Evolutionary conservation across 2,888 invertebrate genomes (phyloP), one percentile per base, ranked within the genome.

Genomic region (Hesperia comma): DNA sequence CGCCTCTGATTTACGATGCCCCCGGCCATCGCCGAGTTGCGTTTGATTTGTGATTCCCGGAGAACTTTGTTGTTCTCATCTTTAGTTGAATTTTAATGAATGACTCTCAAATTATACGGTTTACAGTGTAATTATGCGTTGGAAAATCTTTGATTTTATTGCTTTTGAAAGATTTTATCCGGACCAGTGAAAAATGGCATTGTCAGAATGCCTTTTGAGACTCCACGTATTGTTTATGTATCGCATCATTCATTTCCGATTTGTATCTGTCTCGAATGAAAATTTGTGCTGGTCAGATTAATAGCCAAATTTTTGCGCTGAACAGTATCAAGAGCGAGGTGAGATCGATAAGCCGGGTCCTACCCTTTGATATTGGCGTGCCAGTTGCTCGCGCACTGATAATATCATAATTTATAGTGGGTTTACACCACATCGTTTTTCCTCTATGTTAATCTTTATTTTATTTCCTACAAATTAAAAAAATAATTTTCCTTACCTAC

Each of bases 41-140:
- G 72, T 85, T 87, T 90, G 91, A 91, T 92, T 91, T 92, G 90
- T 91, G 86, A 85, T 87, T 85, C 87, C 75, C 74, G 76, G 77
- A 79, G 79, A 83, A 84, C 82, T 83, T 81, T 81, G 84, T 84
- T 86, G 83, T 89, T 90, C 85, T 84, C 88, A 84, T 87, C 83
- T 89, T 89, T 86, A 88, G 88, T 90, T 91, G 89, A 89, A 88
- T 89, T 90, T 88, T 90, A 92, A 92, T 92, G 83, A 88, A 90
- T 90, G 84, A 84, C 84, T 87, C 79, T 78, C 76, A 88, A 90
- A 91, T 91, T 90, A 91, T 89, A 90, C 75, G 83, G 79, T 81
- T 82, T 78, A 77, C 80, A 79, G 76, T 86, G 82, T 90, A 88
- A 92, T 92, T 89, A 91, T 86, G 79, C 78, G 79, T 81, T 81